Evolutionary conservation across 2,797 vertebrate genomes (phyloP), one percentile per base, ranked within the genome.

Genomic region (Bovichtus variegatus): DNA sequence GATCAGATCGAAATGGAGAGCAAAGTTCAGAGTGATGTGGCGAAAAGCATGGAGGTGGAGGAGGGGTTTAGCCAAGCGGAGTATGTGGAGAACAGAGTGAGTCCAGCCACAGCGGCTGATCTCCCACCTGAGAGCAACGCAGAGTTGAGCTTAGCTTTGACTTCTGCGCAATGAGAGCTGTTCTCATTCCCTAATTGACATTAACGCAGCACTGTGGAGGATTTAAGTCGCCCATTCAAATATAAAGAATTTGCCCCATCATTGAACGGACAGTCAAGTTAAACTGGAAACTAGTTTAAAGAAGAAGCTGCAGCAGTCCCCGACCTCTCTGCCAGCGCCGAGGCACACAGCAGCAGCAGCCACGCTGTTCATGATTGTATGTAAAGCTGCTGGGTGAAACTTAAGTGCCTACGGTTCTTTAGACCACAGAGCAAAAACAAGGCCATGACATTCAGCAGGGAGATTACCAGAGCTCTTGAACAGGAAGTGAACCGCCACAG

Each of bases 361-460:
- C 34, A 53, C 40, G 29, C 34, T 74, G 43, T 62, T 78, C 79
- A 69, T 38, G 23, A 74, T 62, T 80, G 58, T 84, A 84, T 91
- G 88, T 87, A 77, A 89, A 91, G 82, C 78, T 78, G 78, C 80
- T 36, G 81, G 67, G 51, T 89, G 84, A 90, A 89, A 89, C 80
- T 53, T 55, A 91, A 92, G 88, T 91, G 91, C 91, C 93, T 92
- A 81, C 89, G 86, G 81, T 81, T 84, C 74, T 86, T 78, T 72
- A 86, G 81, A 92, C 90, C 92, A 84, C 92, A 92, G 85, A 90
- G 78, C 83, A 90, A 89, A 62, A 93, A 91, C 89, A 86, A 91
- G 91, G 88, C 88, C 86, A 69, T 92, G 91, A 92, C 91, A 93
- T 93, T 93, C 89, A 90, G 21, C 85, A 47, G 90, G 88, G 90